Evolutionary conservation across 2,888 invertebrate genomes (phyloP), one percentile per base, ranked within the genome.

Genomic region (Seladonia tumulorum): DNA sequence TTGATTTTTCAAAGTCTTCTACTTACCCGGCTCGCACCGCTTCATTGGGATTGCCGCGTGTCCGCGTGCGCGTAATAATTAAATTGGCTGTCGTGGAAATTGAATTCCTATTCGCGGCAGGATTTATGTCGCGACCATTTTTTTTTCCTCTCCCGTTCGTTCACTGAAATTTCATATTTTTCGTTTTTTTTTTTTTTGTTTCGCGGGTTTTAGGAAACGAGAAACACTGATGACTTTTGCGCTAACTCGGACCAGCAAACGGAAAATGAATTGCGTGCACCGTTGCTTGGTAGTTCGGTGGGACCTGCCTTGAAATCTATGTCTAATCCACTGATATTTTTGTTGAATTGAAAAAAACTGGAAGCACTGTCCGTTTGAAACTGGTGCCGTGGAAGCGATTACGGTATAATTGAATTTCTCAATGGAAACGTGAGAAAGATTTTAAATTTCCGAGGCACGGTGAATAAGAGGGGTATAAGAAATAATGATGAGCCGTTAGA

Each of bases 81-180:
- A 76, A 49, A 73, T 73, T 68, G 75, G 35, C 25, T 29, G n/a
- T 29, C 75, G 66, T 68, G 35, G 60, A 86, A 79, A 71, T 86
- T 76, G 29, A 76, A 86, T 81, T 60, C 25, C 45, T 57, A 81
- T 70, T 53, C 68, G 45, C 49, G n/a, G 16, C 29, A 42, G 76
- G 68, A 57, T 80, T 80, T 70, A 35, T 29, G 22, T 76, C n/a
- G 68, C 22, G 5, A 53, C 7, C 14, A 25, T 29, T 29, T 63
- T 29, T 22, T 66, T 45, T 76, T 76, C n/a, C 5, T 68, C 16
- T n/a, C 42, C n/a, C 68, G n/a, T 29, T 35, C 49, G 73, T 76
- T 47, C 35, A 18, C 22, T 47, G 66, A 60, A 79, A 73, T 77
- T 49, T 77, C 5, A 42, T 57, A 14, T 29, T 35, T 79, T 29